Evolutionary conservation across 2,888 invertebrate species (phyloP).

Genomic region (Stratiomys singularior): DNA sequence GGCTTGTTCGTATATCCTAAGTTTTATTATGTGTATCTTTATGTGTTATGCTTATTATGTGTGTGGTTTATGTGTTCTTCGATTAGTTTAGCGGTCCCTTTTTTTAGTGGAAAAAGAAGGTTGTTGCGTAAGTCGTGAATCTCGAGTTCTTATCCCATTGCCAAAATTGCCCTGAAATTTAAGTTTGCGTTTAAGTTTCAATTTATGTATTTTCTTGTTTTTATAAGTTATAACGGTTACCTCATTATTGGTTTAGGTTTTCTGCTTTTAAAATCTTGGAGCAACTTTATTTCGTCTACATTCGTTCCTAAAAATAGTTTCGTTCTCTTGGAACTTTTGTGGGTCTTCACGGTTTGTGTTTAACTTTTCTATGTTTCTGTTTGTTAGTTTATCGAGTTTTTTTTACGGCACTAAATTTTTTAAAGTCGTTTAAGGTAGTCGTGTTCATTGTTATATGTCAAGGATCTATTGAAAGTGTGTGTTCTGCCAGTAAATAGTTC

Average conservation of each 20-base stretch:
- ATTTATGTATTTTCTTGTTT: constrained; percentile 14
- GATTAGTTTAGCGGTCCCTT: background rate
- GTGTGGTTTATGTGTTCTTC: background rate
- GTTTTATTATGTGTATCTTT: background rate
- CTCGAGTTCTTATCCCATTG: constrained; percentile 3
- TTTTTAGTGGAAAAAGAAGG: background rate
- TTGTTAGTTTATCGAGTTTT: no score
- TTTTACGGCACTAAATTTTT: no score
- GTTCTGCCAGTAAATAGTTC: no score
- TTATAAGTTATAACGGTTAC: background rate
- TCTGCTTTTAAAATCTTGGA: constrained; percentile 8
- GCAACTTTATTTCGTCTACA: constrained; percentile 20
- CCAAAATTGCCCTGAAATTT: constrained; percentile 12
- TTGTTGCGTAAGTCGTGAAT: constrained; percentile 34
- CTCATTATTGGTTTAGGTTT: background rate
- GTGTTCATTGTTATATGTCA: no score
- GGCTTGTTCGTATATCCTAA: background rate
- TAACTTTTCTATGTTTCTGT: no score
- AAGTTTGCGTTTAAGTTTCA: constrained; percentile 13
- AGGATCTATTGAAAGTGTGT: no score
- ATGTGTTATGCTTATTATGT: no score
- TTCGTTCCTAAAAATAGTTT: no score
- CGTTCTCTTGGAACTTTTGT: no score
- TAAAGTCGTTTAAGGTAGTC: no score
- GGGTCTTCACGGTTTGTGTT: no score